These are phyloP conservation scores for Poecilia wingei DNA, from an alignment of 2,797 vertebrate genomes.

Conservation along the genomic window DNA sequence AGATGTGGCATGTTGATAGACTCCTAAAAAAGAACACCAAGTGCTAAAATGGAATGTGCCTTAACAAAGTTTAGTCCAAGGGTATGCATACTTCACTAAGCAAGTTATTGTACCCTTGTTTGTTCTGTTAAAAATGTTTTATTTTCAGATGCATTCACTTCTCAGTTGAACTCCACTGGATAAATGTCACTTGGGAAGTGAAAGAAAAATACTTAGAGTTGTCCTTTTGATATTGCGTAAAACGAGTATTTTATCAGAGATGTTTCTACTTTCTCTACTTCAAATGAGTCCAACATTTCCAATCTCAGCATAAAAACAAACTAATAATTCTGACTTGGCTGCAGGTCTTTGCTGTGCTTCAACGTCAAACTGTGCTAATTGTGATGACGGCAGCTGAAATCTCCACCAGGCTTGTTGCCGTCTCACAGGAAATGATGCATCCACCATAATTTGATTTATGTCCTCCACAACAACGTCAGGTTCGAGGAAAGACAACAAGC, in stretches of 20 bases:
- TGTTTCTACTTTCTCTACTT: neutral
- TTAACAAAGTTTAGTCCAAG: neutral
- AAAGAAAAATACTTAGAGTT: neutral
- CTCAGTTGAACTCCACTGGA: neutral
- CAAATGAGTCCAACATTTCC: neutral
- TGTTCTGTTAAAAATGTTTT: neutral
- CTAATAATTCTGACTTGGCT: neutral
- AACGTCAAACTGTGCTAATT: constrained; percentile 1
- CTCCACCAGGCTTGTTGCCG: neutral
- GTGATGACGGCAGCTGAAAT: neutral
- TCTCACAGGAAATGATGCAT: neutral
- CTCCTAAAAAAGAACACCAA: neutral
- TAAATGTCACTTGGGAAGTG: neutral
- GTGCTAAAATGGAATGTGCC: neutral
- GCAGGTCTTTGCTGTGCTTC: neutral
- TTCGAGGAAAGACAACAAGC: neutral
- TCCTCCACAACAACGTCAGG: neutral
- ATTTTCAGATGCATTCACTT: neutral
- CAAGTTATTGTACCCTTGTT: neutral
- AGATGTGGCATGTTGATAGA: neutral
- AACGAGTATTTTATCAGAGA: neutral
- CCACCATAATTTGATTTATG: constrained; percentile 1
- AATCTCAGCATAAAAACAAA: too few species aligned
- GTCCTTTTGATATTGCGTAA: neutral
- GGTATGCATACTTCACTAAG: neutral